Evolutionary conservation across 2,113 vertebrate genomes (phyloP).

Genomic region (Pituophis catenifer): DNA sequence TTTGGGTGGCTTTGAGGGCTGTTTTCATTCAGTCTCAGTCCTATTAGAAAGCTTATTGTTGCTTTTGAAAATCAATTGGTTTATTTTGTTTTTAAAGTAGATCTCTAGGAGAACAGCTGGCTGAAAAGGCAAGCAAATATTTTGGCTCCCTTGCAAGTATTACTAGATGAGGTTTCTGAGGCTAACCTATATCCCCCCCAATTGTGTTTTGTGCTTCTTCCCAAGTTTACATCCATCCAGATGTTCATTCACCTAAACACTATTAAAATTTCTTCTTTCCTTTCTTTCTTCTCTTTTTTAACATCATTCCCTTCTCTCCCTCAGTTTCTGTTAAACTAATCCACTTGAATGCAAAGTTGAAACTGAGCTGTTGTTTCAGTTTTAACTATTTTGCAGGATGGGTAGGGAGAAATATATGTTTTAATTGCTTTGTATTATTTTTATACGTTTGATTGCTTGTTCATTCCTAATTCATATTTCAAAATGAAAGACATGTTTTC

Average conservation of each 20-base stretch:
- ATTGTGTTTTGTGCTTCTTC: conserved; percentile 55
- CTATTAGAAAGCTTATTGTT: background rate
- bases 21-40: background rate
- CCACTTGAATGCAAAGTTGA: conserved; percentile 59
- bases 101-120: background rate
- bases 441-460: background rate
- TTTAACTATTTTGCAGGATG: background rate
- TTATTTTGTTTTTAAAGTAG: background rate
- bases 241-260: background rate
- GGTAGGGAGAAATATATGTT: background rate
- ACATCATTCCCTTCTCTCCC: background rate
- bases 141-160: background rate
- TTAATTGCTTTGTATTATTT: background rate
- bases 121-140: background rate
- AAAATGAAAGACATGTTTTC: background rate
- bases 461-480: conserved; percentile 33
- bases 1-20: background rate
- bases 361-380: background rate
- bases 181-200: background rate
- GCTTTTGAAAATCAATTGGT: background rate
- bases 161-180: background rate
- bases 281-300: conserved; percentile 45
- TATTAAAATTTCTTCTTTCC: background rate
- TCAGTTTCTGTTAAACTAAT: conserved; percentile 38
- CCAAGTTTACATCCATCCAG: conserved; percentile 55